Evolutionary conservation across 2,113 vertebrate species (phyloP).

Genomic region (Microcebus lehilahytsara): DNA sequence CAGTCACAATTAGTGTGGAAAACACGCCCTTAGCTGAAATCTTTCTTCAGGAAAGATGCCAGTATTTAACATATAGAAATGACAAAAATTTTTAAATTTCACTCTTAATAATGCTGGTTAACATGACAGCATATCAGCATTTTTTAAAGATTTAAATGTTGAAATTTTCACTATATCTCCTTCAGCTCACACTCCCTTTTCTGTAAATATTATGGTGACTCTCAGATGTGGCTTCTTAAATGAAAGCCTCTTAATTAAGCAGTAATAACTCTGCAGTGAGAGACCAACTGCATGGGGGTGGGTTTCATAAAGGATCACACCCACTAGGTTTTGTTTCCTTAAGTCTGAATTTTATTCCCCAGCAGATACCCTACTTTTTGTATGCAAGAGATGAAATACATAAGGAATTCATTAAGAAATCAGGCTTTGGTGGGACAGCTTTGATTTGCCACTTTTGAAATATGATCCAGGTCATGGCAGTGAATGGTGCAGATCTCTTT

Average conservation of each 20-base stretch:
- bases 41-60: not conserved
- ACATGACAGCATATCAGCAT: not conserved
- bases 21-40: not conserved
- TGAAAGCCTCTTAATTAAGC: not conserved
- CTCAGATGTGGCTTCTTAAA: slow-evolving; percentile 9
- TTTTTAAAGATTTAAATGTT: not conserved
- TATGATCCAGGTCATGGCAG: slow-evolving; percentile 73
- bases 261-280: not conserved
- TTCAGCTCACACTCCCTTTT: not conserved
- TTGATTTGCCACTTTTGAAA: slow-evolving; percentile 84
- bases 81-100: not conserved
- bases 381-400: slow-evolving; percentile 60
- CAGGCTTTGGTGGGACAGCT: slow-evolving; percentile 75
- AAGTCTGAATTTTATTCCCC: slow-evolving; percentile 6
- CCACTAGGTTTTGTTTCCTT: not conserved
- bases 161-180: not conserved
- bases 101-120: not conserved
- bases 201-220: not conserved
- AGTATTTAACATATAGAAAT: not conserved
- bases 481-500: slow-evolving; percentile 74
- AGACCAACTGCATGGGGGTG: not conserved
- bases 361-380: slow-evolving; percentile 29
- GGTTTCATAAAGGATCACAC: not conserved
- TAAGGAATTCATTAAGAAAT: slow-evolving; percentile 79
- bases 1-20: not conserved